phyloP scores from a whole-genome alignment of 2,888 invertebrate genomes.

The Teinopalpus imperialis region DNA sequence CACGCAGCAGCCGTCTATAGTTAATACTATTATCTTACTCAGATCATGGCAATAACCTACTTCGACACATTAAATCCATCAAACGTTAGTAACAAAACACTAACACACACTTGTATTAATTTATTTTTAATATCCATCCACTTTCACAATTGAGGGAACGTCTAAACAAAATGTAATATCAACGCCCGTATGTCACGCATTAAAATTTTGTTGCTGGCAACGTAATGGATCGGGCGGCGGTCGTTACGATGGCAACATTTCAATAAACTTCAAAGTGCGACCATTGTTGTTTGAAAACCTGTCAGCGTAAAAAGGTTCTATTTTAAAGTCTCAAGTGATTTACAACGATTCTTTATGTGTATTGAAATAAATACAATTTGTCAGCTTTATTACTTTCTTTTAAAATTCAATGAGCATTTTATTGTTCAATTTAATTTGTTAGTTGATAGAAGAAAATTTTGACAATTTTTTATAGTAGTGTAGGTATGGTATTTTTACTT shows the following conservation, averaged over 20 bases:
- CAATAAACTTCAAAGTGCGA: conserved; percentile 26
- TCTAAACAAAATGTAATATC: conserved; percentile 2
- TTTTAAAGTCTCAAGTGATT: conserved; percentile 18
- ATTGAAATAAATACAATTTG: conserved; percentile 13
- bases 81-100: too few relatives aligned
- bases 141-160: conserved; percentile 8
- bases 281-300: conserved; percentile 25
- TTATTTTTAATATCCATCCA: too few relatives aligned
- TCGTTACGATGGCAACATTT: conserved; percentile 25
- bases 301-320: conserved; percentile 19
- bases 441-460: too few relatives aligned
- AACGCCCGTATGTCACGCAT: conserved; percentile 19
- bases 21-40: too few relatives aligned
- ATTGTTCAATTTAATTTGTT: too few relatives aligned
- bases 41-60: too few relatives aligned
- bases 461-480: too few relatives aligned
- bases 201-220: conserved; percentile 9
- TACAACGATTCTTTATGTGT: conserved; percentile 12
- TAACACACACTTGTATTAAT: too few relatives aligned
- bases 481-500: too few relatives aligned
- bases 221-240: conserved; percentile 11
- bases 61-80: too few relatives aligned
- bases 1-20: too few relatives aligned
- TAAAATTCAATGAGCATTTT: too few relatives aligned
- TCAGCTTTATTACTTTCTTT: conserved; percentile 5